Evolutionary conservation across 2,797 vertebrate genomes (phyloP).

Genomic region (Spheniscus humboldti): DNA sequence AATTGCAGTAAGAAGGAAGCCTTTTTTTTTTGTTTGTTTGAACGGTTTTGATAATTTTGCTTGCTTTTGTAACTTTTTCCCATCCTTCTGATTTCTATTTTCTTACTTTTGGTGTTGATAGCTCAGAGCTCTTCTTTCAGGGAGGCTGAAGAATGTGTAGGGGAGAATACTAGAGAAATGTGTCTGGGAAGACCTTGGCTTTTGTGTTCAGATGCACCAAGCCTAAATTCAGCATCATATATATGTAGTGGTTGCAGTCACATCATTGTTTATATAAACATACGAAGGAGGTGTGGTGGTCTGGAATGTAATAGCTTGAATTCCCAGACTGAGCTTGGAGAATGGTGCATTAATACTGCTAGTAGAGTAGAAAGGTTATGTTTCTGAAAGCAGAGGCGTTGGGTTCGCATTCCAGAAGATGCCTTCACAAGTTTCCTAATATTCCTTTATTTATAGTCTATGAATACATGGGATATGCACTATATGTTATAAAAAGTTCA

Average conservation of each 20-base stretch:
- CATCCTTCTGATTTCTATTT: not conserved
- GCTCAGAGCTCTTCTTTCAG: not conserved
- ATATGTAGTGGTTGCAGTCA: not conserved
- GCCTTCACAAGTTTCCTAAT: not conserved
- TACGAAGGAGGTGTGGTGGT: not conserved
- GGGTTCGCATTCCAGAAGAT: not conserved
- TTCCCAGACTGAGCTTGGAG: not conserved
- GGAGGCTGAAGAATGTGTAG: not conserved
- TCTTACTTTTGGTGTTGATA: not conserved
- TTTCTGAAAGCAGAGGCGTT: not conserved
- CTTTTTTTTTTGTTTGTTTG: not conserved
- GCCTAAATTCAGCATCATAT: not conserved
- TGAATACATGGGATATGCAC: not conserved
- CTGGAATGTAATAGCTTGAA: not conserved
- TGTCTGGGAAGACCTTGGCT: not conserved
- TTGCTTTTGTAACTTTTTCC: not conserved
- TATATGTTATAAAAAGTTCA: not conserved
- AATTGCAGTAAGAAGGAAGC: not conserved
- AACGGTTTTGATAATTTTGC: not conserved
- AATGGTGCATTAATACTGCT: not conserved
- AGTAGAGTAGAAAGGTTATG: not conserved
- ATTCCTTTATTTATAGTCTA: not conserved
- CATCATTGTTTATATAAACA: not conserved
- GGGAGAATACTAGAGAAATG: not conserved
- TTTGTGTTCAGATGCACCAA: not conserved